Evolutionary conservation across 2,797 vertebrate genomes (phyloP), one percentile per base, ranked within the genome.

Genomic region (Allobates femoralis): DNA sequence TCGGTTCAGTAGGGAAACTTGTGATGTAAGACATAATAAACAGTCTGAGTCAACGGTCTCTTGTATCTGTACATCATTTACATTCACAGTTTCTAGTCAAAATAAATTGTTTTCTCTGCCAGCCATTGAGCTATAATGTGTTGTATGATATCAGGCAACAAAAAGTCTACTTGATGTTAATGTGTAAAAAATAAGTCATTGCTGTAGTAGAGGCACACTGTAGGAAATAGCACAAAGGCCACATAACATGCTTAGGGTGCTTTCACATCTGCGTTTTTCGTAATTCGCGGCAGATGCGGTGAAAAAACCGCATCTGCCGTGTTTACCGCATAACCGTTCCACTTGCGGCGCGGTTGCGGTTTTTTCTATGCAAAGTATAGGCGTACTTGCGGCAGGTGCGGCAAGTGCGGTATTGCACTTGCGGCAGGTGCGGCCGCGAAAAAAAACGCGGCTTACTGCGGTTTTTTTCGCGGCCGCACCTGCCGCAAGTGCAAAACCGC

Each of bases 101-200:
- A 89, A 87, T 30, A 58, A 83, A n/a, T 1, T 78, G 88, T 91
- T 88, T 66, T 88, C 88, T 90, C 88, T 83, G 88, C 76, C 78
- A 86, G 46, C 71, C 75, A 84, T 77, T 89, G 64, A 6, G 26
- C 28, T 84, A 89, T 90, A 91, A 89, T 88, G 74, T 73, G 90
- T n/a, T 87, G 86, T 26, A 79, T 81, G 60, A 75, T 74, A 86
- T 81, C 64, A 53, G 69, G 90, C 89, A 90, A 90, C 26, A 26
- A 56, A 85, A 77, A 78, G 32, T 69, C 62, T 69, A 16, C 51
- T 89, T 89, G 71, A 88, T 67, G 80, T 85, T 0, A 0, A 73
- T 87, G 81, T 19, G 5, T 75, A 89, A 87, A 89, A 87, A 92
- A 86, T 46, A 89, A 92, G 80, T 73, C 32, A 90, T 10, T 23